These are phyloP conservation scores for Sternotherus odoratus DNA, from an alignment of 2,797 vertebrate species.

Conservation along the genomic window DNA sequence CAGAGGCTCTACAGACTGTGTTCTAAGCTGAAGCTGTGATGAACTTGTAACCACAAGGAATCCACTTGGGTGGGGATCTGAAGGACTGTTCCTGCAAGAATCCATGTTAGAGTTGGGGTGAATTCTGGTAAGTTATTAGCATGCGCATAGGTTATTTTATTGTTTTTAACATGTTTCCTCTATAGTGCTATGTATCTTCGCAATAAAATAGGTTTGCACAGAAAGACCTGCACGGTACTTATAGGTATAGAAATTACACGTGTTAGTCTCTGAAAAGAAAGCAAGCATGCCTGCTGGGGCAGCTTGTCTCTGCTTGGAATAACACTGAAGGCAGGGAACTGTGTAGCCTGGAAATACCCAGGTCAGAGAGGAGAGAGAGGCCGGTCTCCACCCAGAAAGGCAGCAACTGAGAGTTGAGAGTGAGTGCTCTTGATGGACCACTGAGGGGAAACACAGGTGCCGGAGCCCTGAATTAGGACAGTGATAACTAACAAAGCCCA, in stretches of 20 bases:
- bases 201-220: not conserved
- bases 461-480: not conserved
- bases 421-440: not conserved
- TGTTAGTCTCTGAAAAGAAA: not conserved
- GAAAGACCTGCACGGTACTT: not conserved
- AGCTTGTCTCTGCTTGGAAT: not conserved
- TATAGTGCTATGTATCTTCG: not conserved
- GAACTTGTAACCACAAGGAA: not conserved
- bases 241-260: not conserved
- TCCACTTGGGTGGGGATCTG: not conserved
- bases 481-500: not conserved
- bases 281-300: not conserved
- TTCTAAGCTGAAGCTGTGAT: not conserved
- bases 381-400: not conserved
- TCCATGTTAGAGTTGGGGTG: not conserved
- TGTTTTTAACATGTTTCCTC: not conserved
- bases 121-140: not conserved
- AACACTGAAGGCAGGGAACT: not conserved
- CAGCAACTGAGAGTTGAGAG: not conserved
- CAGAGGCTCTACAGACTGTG: not conserved
- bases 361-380: not conserved
- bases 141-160: not conserved
- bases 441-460: not conserved
- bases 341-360: not conserved
- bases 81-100: not conserved